Base-by-base conservation (phyloP, 1,140 invertebrate species). In the Leptopilina clavipes region DNA sequence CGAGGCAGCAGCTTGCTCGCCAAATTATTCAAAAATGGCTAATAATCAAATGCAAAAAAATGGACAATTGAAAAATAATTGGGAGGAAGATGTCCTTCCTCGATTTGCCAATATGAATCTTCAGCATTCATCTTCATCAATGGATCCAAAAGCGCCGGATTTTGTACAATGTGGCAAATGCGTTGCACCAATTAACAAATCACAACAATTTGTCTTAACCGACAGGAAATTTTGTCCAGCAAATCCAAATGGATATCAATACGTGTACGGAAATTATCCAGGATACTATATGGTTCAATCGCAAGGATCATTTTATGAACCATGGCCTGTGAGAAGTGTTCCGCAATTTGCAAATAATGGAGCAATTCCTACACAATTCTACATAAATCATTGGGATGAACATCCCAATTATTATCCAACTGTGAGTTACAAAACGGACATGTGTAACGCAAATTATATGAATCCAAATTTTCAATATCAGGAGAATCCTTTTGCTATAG, bases 61-160 rank as follows among this genome's bases (percentile, higher is more conserved):
- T n/a, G 14, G 11, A 22, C 22, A 25, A 1, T n/a, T 31, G 9
- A 59, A 25, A 59, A 22, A 25, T 25, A 14, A 14, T 12, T 31
- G 56, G 56, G 18, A 22, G 0, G 56, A 59, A 10, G 56, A 59
- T 8, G 5, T 59, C 0, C 19, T 12, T 25, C 19, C 56, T 12
- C 56, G 56, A 1, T 59, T 59, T 59, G 25, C 56, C 1, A 10
- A 59, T 12, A 22, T 59, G 56, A 59, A 19, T 59, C 56, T 59
- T 22, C 56, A 59, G n/a, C n/a, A n/a, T n/a, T n/a, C n/a, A 14
- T 1, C 22, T n/a, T 45, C 44, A n/a, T 14, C 44, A 45, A n/a
- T 14, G 8, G 11, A 45, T 45, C 14, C 56, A 25, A 59, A 5
- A 59, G 19, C 19, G 12, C 12, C 12, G 19, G 56, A 59, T 22